Evolutionary conservation across 1,140 invertebrate genomes (phyloP).

Genomic region (Trichogramma pretiosum): DNA sequence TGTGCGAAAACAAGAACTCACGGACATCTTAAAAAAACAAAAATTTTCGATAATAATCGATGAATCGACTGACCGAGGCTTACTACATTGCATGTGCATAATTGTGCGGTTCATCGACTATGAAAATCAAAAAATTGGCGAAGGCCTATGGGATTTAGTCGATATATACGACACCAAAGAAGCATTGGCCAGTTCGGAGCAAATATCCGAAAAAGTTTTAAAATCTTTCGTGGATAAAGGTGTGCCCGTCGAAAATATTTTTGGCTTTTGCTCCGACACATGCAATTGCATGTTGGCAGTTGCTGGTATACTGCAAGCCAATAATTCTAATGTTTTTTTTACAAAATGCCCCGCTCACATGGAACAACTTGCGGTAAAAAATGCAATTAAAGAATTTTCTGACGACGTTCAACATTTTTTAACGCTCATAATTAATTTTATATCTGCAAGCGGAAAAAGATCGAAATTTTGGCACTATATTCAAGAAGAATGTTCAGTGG

Average conservation of each 20-base stretch:
- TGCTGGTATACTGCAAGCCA: no score
- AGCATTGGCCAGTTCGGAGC: neutral
- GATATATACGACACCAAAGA: neutral
- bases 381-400: no score
- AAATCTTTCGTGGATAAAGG: neutral
- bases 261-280: neutral
- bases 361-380: no score
- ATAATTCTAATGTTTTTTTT: no score
- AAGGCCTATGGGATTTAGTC: neutral
- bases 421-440: no score
- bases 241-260: neutral
- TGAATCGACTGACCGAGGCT: neutral
- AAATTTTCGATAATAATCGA: neutral
- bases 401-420: no score
- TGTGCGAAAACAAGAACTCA: neutral
- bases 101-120: neutral
- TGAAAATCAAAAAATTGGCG: neutral
- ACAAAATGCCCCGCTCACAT: no score
- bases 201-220: neutral
- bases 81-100: neutral
- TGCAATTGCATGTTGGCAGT: neutral
- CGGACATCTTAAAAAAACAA: neutral
- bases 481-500: no score
- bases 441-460: no score
- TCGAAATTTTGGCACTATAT: no score